These are phyloP conservation scores for Zenarchopterus dispar DNA, from an alignment of 2,797 vertebrate genomes.

Conservation along the genomic window DNA sequence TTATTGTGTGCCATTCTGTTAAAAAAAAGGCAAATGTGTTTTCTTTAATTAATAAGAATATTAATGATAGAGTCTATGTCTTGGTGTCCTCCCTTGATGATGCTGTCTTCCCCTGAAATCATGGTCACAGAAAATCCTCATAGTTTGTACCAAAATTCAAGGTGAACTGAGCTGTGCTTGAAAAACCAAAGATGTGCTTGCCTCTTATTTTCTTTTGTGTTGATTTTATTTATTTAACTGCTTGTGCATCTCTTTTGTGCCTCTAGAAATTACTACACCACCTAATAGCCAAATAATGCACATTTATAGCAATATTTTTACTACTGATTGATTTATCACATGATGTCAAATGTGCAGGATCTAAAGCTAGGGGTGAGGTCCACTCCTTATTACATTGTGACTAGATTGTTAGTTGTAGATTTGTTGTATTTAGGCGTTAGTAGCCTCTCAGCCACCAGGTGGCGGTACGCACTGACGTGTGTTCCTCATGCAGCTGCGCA, in stretches of 20 bases:
- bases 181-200: conserved; percentile 50
- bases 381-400: background rate
- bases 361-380: background rate
- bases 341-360: background rate
- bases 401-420: background rate
- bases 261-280: background rate
- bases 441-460: conserved; percentile 46
- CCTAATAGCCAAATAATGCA: background rate
- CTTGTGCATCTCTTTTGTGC: background rate
- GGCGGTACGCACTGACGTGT: conserved; percentile 11
- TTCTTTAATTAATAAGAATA: too few relatives aligned
- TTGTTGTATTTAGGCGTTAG: conserved; percentile 6
- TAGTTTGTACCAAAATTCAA: background rate
- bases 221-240: background rate
- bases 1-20: too few relatives aligned
- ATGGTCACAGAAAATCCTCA: background rate
- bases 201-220: conserved; percentile 16
- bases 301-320: background rate
- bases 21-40: too few relatives aligned
- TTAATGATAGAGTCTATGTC: too few relatives aligned
- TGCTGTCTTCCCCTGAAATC: background rate
- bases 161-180: conserved; percentile 9
- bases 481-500: conserved; percentile 12
- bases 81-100: too few relatives aligned
- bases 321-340: conserved; percentile 1